phyloP scores from a whole-genome alignment of 2,797 vertebrate species.

The Cuculus canorus region DNA sequence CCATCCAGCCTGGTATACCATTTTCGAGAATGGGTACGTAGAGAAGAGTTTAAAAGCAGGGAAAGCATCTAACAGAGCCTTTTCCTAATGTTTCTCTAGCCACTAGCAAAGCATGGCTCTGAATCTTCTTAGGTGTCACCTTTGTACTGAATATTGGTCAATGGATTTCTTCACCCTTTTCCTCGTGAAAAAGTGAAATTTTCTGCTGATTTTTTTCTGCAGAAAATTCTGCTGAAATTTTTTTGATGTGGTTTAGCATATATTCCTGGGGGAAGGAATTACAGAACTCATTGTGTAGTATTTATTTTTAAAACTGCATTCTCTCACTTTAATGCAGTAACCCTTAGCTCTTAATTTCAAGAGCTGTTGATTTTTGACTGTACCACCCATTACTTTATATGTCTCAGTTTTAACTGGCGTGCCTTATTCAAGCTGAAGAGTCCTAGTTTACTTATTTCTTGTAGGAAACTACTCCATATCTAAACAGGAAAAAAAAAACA shows the following conservation, averaged over 20 bases:
- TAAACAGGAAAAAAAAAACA: background rate
- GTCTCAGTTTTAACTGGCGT: background rate
- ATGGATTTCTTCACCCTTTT: background rate
- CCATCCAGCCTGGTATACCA: background rate
- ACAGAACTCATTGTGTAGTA: background rate
- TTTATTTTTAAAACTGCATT: background rate
- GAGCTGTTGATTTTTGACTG: background rate
- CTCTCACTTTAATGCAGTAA: background rate
- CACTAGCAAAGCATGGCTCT: background rate
- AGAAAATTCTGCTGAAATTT: too few species aligned
- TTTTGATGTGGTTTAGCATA: background rate
- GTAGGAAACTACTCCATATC: background rate
- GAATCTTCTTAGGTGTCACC: background rate
- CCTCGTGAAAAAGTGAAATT: too few species aligned
- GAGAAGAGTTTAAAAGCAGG: background rate
- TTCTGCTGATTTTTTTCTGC: too few species aligned
- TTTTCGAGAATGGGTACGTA: background rate
- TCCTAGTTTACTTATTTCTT: background rate
- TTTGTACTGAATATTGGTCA: background rate
- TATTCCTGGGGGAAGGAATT: background rate
- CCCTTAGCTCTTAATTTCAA: background rate
- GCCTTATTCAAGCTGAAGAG: background rate
- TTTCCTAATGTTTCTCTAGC: background rate
- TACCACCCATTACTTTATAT: background rate
- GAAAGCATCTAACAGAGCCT: background rate